phyloP scores from a whole-genome alignment of 2,113 vertebrate genomes.

The Ahaetulla prasina region DNA sequence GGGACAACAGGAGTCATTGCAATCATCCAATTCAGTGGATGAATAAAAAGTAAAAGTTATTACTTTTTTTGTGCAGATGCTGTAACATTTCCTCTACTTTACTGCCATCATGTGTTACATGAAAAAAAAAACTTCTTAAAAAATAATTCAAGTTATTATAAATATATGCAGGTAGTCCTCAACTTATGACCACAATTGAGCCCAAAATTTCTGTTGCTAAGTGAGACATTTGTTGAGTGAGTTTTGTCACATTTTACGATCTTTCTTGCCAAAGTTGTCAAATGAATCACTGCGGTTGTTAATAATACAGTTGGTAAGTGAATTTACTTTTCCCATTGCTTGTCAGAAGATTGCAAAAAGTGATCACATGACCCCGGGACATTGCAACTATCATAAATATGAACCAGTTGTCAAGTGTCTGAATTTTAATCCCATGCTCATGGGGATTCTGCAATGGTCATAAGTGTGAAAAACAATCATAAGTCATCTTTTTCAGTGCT shows the following conservation, averaged over 20 bases:
- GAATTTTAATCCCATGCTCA: background rate
- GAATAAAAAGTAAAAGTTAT: constrained; percentile 3
- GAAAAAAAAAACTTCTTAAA: background rate
- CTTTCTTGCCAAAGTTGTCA: background rate
- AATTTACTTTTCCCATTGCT: background rate
- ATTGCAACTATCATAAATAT: background rate
- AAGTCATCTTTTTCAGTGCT: background rate
- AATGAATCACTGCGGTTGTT: background rate
- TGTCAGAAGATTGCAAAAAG: background rate
- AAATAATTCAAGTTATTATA: constrained; percentile 2
- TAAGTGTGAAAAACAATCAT: background rate
- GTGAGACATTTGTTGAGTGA: background rate
- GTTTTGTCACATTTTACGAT: background rate
- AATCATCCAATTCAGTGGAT: background rate
- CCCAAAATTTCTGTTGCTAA: background rate
- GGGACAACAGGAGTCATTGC: background rate
- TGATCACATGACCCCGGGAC: background rate
- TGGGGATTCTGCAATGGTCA: background rate
- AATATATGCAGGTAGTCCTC: background rate
- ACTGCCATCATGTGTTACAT: constrained; percentile 55
- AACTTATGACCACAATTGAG: background rate
- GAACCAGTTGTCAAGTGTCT: background rate
- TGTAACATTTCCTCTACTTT: constrained; percentile 38
- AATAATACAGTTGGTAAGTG: background rate
- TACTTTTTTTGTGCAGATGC: constrained; percentile 24